Base-by-base conservation (phyloP, 2,797 vertebrate genomes). In the Tamandua tetradactyla region DNA sequence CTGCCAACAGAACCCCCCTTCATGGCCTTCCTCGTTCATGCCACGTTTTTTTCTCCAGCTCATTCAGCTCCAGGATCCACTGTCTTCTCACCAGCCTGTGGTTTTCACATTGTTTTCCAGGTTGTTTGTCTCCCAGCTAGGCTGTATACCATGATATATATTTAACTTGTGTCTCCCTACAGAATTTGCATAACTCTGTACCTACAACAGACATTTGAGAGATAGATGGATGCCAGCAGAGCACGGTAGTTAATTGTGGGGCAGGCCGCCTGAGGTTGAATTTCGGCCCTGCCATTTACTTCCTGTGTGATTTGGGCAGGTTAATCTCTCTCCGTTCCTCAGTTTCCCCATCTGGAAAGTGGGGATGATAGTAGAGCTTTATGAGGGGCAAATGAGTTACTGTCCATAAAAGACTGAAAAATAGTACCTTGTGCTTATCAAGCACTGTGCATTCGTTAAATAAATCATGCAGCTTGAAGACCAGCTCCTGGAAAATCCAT, bases 321-420 rank as follows among this genome's bases (percentile, higher is more conserved):
- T 55, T 57, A 10, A 18, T 59, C 27, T 55, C 27, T 93, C 40
- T 82, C 47, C 44, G 25, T 35, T 11, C 2, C 42, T 87, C 8
- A 0, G 1, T 87, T 83, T 84, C 35, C 23, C 74, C 82, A n/a
- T 78, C 66, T 80, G 55, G n/a, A 66, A 89, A 81, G 40, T 69
- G 37, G 68, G 71, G 37, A 84, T 37, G 64, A 42, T 49, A 78
- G 17, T n/a, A 32, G 35, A 32, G 37, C 52, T 92, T 79, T 68
- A 9, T 72, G 44, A 57, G 27, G 44, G 2, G 32, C 57, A 7
- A n/a, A 68, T 57, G 12, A 74, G 15, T 81, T 90, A 37, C 80
- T 84, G 7, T 88, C 78, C 80, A 49, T 87, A 85, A 94, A 84
- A 80, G 72, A 87, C 32, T 69, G 71, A 49, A 92, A n/a, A 84